phyloP scores from a whole-genome alignment of 2,113 vertebrate genomes.

The Passer montanus region DNA sequence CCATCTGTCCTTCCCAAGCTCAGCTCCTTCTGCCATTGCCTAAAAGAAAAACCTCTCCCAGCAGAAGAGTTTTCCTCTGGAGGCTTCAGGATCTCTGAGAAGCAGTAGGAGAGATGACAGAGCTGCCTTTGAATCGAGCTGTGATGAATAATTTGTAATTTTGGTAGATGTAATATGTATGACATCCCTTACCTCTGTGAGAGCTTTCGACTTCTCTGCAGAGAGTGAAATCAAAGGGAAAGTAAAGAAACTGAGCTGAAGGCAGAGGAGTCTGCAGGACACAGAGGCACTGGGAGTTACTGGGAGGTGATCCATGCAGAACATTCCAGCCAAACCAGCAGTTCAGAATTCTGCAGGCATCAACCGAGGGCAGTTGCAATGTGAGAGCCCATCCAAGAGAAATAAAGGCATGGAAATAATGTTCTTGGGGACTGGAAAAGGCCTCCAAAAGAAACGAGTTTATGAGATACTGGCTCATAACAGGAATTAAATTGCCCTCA shows the following conservation, averaged over 20 bases:
- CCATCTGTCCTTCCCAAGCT: not conserved
- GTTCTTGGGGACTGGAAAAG: slow-evolving; percentile 10
- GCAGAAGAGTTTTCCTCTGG: not conserved
- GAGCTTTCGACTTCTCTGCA: not conserved
- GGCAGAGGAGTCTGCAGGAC: slow-evolving; percentile 27
- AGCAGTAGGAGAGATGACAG: not conserved
- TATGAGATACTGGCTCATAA: slow-evolving; percentile 33
- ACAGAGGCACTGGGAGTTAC: not conserved
- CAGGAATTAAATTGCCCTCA: not conserved
- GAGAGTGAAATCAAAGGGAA: slow-evolving; percentile 13
- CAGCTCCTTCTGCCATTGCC: not conserved
- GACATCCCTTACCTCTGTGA: not conserved
- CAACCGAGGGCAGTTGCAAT: slow-evolving; percentile 7
- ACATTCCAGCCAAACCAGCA: slow-evolving; percentile 35
- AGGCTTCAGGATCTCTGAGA: not conserved
- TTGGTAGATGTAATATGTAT: slow-evolving; percentile 2
- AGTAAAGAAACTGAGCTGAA: not conserved
- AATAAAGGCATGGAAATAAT: slow-evolving; percentile 57
- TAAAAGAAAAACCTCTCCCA: not conserved
- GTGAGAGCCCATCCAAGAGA: slow-evolving; percentile 31
- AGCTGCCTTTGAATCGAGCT: slow-evolving; percentile 7
- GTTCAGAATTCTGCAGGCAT: not conserved
- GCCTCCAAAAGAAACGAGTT: slow-evolving; percentile 43
- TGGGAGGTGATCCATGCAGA: slow-evolving; percentile 40
- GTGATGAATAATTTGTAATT: slow-evolving; percentile 29